phyloP scores from a whole-genome alignment of 2,113 vertebrate genomes.

The Cervus canadensis region DNA sequence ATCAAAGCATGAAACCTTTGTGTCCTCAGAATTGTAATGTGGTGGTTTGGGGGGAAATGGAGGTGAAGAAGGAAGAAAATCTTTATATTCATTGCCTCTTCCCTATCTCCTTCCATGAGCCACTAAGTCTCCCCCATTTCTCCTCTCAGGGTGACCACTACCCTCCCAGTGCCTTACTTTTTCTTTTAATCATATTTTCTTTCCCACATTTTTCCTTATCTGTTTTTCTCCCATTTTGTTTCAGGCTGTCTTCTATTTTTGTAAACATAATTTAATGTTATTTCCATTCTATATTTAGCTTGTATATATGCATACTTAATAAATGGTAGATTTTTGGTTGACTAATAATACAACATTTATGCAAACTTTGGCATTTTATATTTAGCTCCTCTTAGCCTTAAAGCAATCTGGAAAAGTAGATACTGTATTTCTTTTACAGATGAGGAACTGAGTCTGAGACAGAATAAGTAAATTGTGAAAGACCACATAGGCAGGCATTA shows the following conservation, averaged over 20 bases:
- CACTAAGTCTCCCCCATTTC: background rate
- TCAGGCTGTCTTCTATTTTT: background rate
- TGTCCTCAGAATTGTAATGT: background rate
- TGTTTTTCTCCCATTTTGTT: slow-evolving; percentile 24
- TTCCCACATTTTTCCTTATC: background rate
- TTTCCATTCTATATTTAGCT: background rate
- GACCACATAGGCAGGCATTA: background rate
- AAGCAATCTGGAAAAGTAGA: background rate
- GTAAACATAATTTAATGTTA: background rate
- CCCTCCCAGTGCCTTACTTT: background rate
- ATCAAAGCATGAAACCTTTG: background rate
- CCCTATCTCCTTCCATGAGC: background rate
- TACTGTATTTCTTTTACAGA: background rate
- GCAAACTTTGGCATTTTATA: background rate
- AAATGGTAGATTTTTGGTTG: background rate
- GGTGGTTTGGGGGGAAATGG: background rate
- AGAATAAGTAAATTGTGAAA: slow-evolving; percentile 16
- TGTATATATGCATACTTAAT: background rate
- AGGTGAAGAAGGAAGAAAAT: background rate
- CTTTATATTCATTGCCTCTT: background rate
- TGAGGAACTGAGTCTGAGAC: background rate
- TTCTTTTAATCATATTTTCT: background rate
- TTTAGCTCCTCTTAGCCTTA: slow-evolving; percentile 9
- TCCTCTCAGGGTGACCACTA: background rate
- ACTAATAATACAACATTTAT: background rate